Percentiles rank a stretch among this genome's conserved stretches.
Conservation (phyloP, 2,797 vertebrate genomes). For the Microhierax caerulescens region DNA sequence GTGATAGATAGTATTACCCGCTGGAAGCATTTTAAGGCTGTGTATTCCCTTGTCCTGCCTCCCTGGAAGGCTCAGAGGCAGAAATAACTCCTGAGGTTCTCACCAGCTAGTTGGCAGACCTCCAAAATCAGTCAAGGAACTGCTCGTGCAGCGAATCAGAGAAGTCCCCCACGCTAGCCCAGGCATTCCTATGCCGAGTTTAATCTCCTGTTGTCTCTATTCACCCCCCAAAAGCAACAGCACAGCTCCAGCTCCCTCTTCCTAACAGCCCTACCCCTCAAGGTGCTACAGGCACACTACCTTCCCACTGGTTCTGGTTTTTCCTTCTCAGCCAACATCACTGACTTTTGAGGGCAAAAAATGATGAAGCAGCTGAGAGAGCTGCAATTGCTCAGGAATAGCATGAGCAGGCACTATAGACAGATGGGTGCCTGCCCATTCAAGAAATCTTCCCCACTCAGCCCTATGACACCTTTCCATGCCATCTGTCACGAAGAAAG, state of each 20-base stretch:
- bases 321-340: neutral
- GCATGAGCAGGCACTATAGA: neutral
- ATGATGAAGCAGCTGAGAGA: neutral
- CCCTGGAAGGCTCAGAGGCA: neutral
- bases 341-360: neutral
- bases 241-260: neutral
- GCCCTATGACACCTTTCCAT: neutral
- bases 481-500: neutral
- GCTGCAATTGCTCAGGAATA: neutral
- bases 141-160: neutral
- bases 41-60: neutral
- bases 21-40: neutral
- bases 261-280: neutral
- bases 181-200: neutral
- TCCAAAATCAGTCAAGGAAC: neutral
- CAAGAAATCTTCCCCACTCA: neutral
- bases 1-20: accelerated
- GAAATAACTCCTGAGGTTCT: neutral
- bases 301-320: neutral
- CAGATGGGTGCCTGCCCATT: neutral
- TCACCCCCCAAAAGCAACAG: neutral
- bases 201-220: neutral
- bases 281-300: neutral
- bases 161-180: neutral
- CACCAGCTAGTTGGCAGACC: neutral